Evolutionary conservation across 2,113 vertebrate genomes (phyloP), one percentile per base, ranked within the genome.

Genomic region (Lucifuga dentata): DNA sequence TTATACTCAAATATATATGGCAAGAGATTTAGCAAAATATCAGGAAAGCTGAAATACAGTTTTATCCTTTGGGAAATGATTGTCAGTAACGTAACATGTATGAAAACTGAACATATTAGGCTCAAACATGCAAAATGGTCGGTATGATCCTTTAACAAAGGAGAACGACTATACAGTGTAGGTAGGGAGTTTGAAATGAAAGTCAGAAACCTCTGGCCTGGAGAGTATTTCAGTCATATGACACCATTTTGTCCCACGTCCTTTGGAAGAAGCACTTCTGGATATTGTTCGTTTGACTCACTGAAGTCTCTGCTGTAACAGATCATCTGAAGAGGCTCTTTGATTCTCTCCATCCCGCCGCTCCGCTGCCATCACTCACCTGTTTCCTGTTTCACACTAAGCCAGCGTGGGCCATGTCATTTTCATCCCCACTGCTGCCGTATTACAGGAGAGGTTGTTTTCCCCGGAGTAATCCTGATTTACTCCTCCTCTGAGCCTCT

Each of bases 391-490:
- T 75, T 46, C 61, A 57, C 67, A 55, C 68, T 69, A 74, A 86
- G 78, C 78, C 59, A 63, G 63, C 50, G 78, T 88, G 80, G 83
- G 88, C 68, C n/a, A 15, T 41, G 71, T 49, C 10, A 57, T 67
- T 29, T 73, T 88, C 69, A 76, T 81, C 80, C 80, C 53, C 45
- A 33, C 36, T 26, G 29, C 59, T 67, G 57, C 65, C 51, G n/a
- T 75, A 67, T 86, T 61, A 57, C 53, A 7, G 46, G 78, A 82
- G 73, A 75, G 83, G 72, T 59, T 75, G 80, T 83, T 87, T 89
- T 74, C 79, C 68, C 77, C 35, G 15, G 55, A 70, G 75, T 89
- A 83, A 90, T 89, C 85, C 85, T 21, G 78, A 79, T 86, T 78
- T 82, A 77, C 83, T 86, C 83, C 86, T 84, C 70, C 45, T 16